phyloP scores from a whole-genome alignment of 2,797 vertebrate species.

The Galago senegalensis region DNA sequence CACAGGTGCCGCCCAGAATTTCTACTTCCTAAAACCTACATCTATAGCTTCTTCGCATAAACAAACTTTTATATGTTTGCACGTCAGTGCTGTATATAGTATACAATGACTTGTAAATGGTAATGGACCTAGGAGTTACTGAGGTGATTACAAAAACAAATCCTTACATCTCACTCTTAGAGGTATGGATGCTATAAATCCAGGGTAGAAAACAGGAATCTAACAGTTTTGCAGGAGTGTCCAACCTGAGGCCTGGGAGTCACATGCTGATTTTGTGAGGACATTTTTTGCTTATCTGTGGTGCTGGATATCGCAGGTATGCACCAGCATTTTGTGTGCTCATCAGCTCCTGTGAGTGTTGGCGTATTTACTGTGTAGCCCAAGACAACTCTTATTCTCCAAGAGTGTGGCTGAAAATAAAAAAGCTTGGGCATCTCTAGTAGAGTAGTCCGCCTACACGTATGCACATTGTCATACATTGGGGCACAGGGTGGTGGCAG shows the following conservation, averaged over 20 bases:
- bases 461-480: background rate
- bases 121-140: background rate
- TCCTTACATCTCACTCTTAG: background rate
- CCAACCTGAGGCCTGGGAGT: too few relatives aligned
- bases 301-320: too few relatives aligned
- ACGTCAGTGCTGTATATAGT: background rate
- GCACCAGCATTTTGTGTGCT: too few relatives aligned
- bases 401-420: too few relatives aligned
- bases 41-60: background rate
- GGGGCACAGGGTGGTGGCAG: accelerated
- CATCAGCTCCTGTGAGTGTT: too few relatives aligned
- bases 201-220: background rate
- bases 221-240: background rate
- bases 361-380: too few relatives aligned
- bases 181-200: background rate
- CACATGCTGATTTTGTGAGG: too few relatives aligned
- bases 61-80: background rate
- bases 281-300: too few relatives aligned
- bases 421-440: too few relatives aligned
- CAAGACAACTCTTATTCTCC: too few relatives aligned
- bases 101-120: background rate
- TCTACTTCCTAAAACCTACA: background rate
- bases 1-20: background rate
- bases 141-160: background rate
- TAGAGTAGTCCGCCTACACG: background rate